Base-by-base conservation (phyloP, 2,113 vertebrate genomes). In the Psephotus haematonotus region DNA sequence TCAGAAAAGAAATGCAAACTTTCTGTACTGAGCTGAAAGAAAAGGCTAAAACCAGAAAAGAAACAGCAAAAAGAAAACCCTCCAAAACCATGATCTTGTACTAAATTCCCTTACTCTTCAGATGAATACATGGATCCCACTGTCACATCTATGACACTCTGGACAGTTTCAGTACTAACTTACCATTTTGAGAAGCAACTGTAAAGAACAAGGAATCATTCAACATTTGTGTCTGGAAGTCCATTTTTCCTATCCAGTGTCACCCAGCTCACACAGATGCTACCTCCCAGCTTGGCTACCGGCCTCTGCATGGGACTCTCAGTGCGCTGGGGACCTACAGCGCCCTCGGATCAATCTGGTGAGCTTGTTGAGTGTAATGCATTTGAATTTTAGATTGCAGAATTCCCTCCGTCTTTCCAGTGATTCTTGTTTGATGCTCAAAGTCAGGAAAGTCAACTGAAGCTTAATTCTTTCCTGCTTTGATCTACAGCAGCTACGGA, bases 401-500 rank as follows among this genome's bases (percentile, higher is more conserved):
- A 96, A 74, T 85, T 62, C 74, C 24, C 76, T 94, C 92, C 77
- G 62, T 96, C 97, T 97, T 97, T 96, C 97, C 88, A 62, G 29
- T 68, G 82, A 88, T 93, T 97, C 95, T 89, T 81, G 37, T 90
- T 97, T 97, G 81, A 97, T 96, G 85, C 49, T 50, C 88, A 77
- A 96, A 95, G 96, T 95, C 95, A 95, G 93, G 91, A 93, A 98
- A 98, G 98, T 98, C 98, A 98, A 98, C 97, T 96, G 97, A 98
- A 98, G 98, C 97, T 97, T 97, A 98, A 98, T 98, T 98, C 93
- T 94, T 90, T 84, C 90, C 97, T 69, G 82, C 91, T 97, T 97
- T 98, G 98, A 98, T 98, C 98, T 98, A 98, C 97, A 98, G 94
- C 75, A 86, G 84, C 85, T 95, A 91, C 94, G 96, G 97, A 98